Evolutionary conservation across 1,140 invertebrate species (phyloP).

Genomic region (Dinoponera quadriceps): DNA sequence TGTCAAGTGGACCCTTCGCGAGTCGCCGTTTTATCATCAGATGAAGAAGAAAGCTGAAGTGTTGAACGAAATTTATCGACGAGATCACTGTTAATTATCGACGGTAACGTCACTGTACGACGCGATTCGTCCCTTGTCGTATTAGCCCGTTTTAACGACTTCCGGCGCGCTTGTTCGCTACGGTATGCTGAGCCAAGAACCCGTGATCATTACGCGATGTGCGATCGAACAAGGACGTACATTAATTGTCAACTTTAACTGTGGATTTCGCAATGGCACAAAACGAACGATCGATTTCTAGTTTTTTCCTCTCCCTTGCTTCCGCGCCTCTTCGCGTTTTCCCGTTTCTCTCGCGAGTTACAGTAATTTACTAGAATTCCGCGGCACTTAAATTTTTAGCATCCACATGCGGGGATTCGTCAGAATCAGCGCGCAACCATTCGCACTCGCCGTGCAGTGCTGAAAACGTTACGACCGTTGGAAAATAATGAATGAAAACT

Average conservation of each 20-base stretch:
- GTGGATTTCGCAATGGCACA: conserved; percentile 12
- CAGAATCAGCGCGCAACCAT: neutral
- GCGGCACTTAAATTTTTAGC: neutral
- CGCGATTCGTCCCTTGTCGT: neutral
- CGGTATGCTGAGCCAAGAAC: neutral
- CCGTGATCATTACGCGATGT: neutral
- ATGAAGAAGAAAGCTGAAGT: neutral
- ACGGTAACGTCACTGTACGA: neutral
- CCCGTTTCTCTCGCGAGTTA: neutral
- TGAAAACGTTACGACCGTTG: neutral
- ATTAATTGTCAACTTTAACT: neutral
- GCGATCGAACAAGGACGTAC: neutral
- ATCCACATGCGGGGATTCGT: neutral
- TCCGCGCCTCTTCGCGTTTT: neutral
- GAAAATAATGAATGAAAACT: too few species aligned
- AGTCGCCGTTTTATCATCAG: neutral
- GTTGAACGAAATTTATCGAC: conserved; percentile 9
- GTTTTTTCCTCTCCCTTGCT: conserved; percentile 5
- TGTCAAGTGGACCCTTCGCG: neutral
- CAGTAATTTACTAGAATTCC: neutral
- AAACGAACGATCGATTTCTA: conserved; percentile 23
- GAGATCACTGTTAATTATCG: conserved; percentile 23
- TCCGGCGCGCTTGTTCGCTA: neutral
- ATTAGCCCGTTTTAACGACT: neutral
- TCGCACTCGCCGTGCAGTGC: neutral